Evolutionary conservation across 2,113 vertebrate genomes (phyloP).

Genomic region (Pogonocichla stellata): DNA sequence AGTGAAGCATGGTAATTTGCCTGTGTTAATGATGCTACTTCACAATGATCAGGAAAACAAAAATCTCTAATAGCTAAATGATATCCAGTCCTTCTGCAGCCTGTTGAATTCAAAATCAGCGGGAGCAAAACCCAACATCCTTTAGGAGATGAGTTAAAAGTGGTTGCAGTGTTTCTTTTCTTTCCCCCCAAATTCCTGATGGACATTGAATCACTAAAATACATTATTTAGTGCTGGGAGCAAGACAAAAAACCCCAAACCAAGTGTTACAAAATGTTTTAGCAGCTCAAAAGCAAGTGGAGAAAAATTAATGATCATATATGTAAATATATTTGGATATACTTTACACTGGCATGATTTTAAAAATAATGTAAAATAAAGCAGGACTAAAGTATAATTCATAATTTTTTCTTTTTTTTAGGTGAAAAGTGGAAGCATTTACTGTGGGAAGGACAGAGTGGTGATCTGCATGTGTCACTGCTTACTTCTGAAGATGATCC

Average conservation of each 20-base stretch:
- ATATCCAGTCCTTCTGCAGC: not conserved
- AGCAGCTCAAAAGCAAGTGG: not conserved
- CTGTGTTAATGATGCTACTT: conserved; percentile 83
- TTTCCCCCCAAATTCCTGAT: not conserved
- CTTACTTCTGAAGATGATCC: not conserved
- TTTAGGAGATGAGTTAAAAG: not conserved
- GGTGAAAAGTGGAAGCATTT: not conserved
- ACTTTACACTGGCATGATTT: not conserved
- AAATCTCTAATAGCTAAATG: conserved; percentile 74
- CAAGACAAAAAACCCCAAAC: not conserved
- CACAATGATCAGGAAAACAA: conserved; percentile 77
- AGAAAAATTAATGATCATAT: not conserved
- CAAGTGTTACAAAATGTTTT: not conserved
- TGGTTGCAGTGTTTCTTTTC: not conserved
- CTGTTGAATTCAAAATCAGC: conserved; percentile 32
- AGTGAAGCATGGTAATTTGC: conserved; percentile 79
- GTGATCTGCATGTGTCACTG: not conserved
- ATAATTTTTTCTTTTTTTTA: not conserved
- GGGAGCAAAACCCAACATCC: not conserved
- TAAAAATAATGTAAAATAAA: not conserved
- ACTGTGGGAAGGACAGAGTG: not conserved
- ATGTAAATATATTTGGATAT: not conserved
- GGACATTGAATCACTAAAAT: not conserved
- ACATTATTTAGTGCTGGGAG: not conserved
- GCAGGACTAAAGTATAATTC: not conserved